Evolutionary conservation across 2,888 invertebrate genomes (phyloP).

Genomic region (Agrotis puta): DNA sequence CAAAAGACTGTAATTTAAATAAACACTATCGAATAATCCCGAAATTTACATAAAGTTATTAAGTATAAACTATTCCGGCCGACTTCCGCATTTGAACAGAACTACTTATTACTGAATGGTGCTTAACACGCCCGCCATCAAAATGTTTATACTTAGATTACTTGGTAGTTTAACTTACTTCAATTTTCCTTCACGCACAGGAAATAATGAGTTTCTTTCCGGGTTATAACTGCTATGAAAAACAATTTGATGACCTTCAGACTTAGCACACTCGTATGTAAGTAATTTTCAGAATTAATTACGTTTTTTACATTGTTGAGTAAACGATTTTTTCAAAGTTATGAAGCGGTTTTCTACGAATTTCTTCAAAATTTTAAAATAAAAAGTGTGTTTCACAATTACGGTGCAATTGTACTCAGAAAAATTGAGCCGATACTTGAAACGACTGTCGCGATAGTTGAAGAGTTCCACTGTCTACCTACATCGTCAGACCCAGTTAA

Average conservation of each 20-base stretch:
- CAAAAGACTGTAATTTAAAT: background rate
- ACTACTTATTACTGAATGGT: background rate
- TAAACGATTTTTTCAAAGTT: background rate
- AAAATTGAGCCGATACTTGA: too few species aligned
- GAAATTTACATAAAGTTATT: background rate
- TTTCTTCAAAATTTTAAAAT: background rate
- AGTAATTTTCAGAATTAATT: background rate
- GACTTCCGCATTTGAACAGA: constrained; percentile 7
- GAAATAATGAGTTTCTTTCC: constrained; percentile 6
- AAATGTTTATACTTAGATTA: constrained; percentile 1
- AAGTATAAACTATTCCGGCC: background rate
- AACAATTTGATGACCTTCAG: background rate
- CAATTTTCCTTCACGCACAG: constrained; percentile 2
- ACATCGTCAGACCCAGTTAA: too few species aligned
- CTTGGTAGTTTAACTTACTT: background rate
- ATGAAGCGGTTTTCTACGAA: background rate
- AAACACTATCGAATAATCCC: background rate
- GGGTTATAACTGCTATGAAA: constrained; percentile 6
- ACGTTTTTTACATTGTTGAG: background rate
- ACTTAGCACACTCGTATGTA: background rate
- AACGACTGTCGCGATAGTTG: too few species aligned
- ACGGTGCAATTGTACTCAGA: background rate
- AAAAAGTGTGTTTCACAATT: background rate
- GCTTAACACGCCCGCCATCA: background rate
- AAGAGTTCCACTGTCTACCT: too few species aligned